Evolutionary conservation across 2,113 vertebrate species (phyloP).

Genomic region (Poicephalus meyeri): DNA sequence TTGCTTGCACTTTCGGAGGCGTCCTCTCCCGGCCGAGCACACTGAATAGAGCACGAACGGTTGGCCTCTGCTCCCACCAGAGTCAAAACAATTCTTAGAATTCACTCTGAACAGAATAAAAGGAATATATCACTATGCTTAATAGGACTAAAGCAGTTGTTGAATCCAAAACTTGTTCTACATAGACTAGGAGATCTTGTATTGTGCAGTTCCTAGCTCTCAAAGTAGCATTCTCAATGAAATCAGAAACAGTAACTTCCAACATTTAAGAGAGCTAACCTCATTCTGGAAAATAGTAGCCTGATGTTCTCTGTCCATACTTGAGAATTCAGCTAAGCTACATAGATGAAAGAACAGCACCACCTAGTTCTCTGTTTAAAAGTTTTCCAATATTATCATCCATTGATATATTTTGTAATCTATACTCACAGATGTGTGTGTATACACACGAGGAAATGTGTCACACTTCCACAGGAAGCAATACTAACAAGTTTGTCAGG

Average conservation of each 20-base stretch:
- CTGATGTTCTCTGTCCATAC: constrained; percentile 17
- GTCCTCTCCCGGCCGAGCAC: too few species aligned
- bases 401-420: constrained; percentile 44
- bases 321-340: constrained; percentile 56
- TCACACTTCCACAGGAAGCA: neutral
- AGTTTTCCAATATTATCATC: constrained; percentile 58
- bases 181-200: neutral
- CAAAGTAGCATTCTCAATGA: neutral
- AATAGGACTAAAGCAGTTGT: neutral
- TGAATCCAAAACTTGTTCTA: neutral
- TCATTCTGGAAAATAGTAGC: neutral
- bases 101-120: neutral
- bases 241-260: neutral
- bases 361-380: constrained; percentile 77
- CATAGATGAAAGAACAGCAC: constrained; percentile 82
- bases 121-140: neutral
- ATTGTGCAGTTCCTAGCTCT: neutral
- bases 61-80: too few species aligned
- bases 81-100: neutral
- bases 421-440: neutral
- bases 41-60: too few species aligned
- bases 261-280: neutral
- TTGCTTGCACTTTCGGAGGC: too few species aligned
- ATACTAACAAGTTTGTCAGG: neutral
- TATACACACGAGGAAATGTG: neutral